Evolutionary conservation across 2,888 invertebrate genomes (phyloP).

Genomic region (Diloba caeruleocephala): DNA sequence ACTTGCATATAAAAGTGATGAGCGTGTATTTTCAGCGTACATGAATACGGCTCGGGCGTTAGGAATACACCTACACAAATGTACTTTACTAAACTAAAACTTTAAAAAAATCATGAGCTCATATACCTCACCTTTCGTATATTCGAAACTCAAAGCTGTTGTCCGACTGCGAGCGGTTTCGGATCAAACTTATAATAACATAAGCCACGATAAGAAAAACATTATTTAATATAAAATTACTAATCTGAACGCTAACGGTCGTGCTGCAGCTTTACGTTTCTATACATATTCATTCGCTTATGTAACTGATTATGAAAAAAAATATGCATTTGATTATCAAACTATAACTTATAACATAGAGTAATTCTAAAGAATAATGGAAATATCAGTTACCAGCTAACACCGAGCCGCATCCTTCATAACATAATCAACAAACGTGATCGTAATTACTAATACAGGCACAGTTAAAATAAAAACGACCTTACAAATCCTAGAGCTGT

Average conservation of each 20-base stretch:
- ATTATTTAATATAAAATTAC: conserved; percentile 21
- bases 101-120: conserved; percentile 30
- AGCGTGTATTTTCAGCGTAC: conserved; percentile 23
- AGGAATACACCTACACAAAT: conserved; percentile 51
- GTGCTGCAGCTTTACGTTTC: conserved; percentile 35
- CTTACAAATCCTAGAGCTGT: conserved; percentile 72
- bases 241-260: conserved; percentile 32
- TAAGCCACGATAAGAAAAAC: conserved; percentile 27
- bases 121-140: conserved; percentile 22
- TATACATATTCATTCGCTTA: conserved; percentile 34
- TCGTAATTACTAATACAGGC: conserved; percentile 54
- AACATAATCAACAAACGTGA: conserved; percentile 48
- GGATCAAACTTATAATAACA: conserved; percentile 28
- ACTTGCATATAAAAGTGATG: conserved; percentile 38
- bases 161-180: conserved; percentile 31
- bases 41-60: conserved; percentile 51
- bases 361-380: conserved; percentile 54
- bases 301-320: conserved; percentile 44
- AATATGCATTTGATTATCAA: conserved; percentile 51
- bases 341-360: conserved; percentile 52
- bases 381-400: conserved; percentile 52
- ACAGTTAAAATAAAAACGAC: conserved; percentile 66
- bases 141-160: conserved; percentile 35
- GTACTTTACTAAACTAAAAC: conserved; percentile 51
- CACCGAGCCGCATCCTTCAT: conserved; percentile 53